These are phyloP conservation scores for Dryocosmus kuriphilus DNA, from an alignment of 2,888 invertebrate genomes.

Conservation along the genomic window DNA sequence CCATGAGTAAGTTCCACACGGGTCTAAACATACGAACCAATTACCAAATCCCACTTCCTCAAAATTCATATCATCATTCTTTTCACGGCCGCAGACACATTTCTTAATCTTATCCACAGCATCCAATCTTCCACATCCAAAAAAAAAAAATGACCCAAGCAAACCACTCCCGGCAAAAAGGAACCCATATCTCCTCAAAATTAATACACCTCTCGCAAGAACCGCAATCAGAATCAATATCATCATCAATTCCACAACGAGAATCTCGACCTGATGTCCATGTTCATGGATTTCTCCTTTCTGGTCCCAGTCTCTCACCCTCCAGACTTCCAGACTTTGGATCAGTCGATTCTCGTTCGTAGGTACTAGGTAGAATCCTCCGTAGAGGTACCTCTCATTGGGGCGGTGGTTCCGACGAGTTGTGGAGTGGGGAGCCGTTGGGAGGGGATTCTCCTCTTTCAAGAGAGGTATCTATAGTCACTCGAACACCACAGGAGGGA, in stretches of 20 bases:
- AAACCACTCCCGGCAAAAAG: neutral
- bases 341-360: neutral
- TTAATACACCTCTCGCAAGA: neutral
- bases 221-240: slow-evolving; percentile 37
- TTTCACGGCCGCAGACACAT: too few relatives aligned
- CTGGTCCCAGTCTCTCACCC: neutral
- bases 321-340: neutral
- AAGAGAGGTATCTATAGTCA: slow-evolving; percentile 22
- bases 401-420: slow-evolving; percentile 45
- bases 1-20: too few relatives aligned
- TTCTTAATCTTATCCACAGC: too few relatives aligned
- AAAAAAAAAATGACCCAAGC: neutral
- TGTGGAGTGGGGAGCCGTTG: slow-evolving; percentile 43
- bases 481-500: neutral
- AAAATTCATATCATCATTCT: too few relatives aligned
- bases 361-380: neutral
- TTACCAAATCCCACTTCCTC: too few relatives aligned
- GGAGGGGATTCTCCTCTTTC: slow-evolving; percentile 39
- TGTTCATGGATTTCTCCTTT: slow-evolving; percentile 6
- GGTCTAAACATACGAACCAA: too few relatives aligned
- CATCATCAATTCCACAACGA: slow-evolving; percentile 23
- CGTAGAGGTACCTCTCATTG: slow-evolving; percentile 44
- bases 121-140: neutral
- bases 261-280: neutral
- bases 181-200: neutral